Evolutionary conservation across 2,113 vertebrate genomes (phyloP).

Genomic region (Hirundichthys speculiger): DNA sequence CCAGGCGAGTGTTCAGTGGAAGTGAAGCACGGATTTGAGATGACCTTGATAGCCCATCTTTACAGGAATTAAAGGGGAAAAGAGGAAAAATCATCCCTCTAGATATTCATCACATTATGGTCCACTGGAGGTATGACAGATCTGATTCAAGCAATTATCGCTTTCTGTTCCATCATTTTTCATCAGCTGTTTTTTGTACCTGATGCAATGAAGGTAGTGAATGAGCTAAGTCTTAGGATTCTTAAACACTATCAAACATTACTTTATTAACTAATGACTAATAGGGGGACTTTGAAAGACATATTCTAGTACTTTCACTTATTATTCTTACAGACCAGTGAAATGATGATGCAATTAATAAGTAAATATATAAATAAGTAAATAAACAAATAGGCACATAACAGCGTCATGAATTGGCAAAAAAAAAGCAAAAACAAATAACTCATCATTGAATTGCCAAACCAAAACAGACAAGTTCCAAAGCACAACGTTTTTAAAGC

Average conservation of each 20-base stretch:
- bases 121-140: constrained; percentile 40
- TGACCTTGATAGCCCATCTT: constrained; percentile 68
- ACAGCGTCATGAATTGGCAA: too few relatives aligned
- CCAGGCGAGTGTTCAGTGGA: constrained; percentile 21
- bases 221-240: constrained; percentile 7
- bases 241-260: constrained; percentile 3
- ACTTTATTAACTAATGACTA: too few relatives aligned
- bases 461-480: too few relatives aligned
- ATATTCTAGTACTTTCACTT: too few relatives aligned
- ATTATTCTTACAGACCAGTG: too few relatives aligned
- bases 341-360: too few relatives aligned
- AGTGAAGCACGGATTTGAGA: constrained; percentile 41
- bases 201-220: background rate
- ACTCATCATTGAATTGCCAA: too few relatives aligned
- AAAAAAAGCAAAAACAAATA: too few relatives aligned
- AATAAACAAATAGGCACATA: too few relatives aligned
- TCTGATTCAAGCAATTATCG: constrained; percentile 49
- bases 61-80: constrained; percentile 21
- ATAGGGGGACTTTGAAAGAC: too few relatives aligned
- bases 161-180: constrained; percentile 15
- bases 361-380: too few relatives aligned
- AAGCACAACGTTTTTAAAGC: too few relatives aligned
- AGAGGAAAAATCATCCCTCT: constrained; percentile 23
- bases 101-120: constrained; percentile 59
- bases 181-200: background rate